Evolutionary conservation across 2,888 invertebrate genomes (phyloP), one percentile per base, ranked within the genome.

Genomic region (Ophion costatus): DNA sequence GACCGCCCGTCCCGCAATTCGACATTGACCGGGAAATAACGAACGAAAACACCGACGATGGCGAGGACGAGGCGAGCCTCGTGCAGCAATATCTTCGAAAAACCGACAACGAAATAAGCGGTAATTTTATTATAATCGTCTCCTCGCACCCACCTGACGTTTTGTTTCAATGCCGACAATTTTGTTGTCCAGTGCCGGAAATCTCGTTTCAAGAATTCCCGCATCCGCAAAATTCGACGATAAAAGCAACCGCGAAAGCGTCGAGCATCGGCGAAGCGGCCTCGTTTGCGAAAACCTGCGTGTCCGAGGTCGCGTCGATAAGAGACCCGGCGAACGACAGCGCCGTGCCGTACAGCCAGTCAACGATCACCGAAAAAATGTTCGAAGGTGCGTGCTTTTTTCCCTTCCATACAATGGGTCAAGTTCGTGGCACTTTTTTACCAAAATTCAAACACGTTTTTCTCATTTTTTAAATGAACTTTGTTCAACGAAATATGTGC

Each of bases 1-100:
- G 88, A 86, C 77, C 94, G 88, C 91, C 94, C 0, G 92, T 94
- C 82, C 91, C 94, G 61, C 92, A 86, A 59, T 88, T 92, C 87
- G 82, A 88, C 24, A 66, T 77, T 14, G 77, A 86, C 51, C 76
- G 79, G 66, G 77, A 69, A 77, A 63, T 24, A 17, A 11, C 63
- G 51, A 10, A 7, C 20, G 71, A 59, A 59, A 56, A 67, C 22
- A 22, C 84, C n/a, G 70, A 71, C 0, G 77, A 83, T 11, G 89
- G 89, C 22, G 91, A 91, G 66, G 88, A 90, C 11, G 91, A 92
- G 57, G 69, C 76, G 11, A 80, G 67, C 80, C 87, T 93, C 61
- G 87, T 92, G 29, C 88, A 92, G 59, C 92, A 93, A 61, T 93
- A 93, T 88, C 88, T 92, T 5, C 88, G 88, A 73, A 89, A 90